These are phyloP conservation scores for Phyllotis vaccarum DNA, from an alignment of 2,797 vertebrate species.

Conservation along the genomic window DNA sequence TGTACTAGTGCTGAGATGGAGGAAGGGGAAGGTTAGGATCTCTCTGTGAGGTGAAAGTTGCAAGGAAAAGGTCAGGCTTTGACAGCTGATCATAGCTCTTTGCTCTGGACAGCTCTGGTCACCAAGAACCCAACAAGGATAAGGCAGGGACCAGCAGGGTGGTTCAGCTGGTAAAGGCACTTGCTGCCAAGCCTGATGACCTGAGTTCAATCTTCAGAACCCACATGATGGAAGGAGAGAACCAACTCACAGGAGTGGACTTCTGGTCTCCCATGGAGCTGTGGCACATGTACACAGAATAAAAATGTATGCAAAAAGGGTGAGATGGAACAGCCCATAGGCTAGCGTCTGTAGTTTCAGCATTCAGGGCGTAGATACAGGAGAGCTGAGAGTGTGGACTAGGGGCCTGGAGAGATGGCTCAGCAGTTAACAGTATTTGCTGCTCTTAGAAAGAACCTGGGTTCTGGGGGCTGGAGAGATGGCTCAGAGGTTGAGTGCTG, in stretches of 20 bases:
- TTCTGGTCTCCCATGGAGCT: neutral
- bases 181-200: neutral
- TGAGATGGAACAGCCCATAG: too few relatives aligned
- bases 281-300: too few relatives aligned
- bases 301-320: neutral
- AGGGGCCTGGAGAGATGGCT: neutral
- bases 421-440: neutral
- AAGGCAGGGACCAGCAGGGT: neutral
- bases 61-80: neutral
- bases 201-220: neutral
- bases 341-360: too few relatives aligned
- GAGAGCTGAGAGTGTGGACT: too few relatives aligned
- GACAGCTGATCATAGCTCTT: neutral
- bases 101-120: neutral
- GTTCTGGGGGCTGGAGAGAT: too few relatives aligned
- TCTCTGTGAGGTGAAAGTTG: neutral
- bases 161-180: too few relatives aligned
- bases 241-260: neutral
- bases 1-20: neutral
- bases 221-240: neutral
- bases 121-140: neutral
- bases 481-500: too few relatives aligned
- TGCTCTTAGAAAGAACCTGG: neutral
- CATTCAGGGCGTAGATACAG: neutral
- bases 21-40: neutral